These are phyloP conservation scores for Penaeus indicus DNA, from an alignment of 1,140 invertebrate genomes.

Conservation along the genomic window DNA sequence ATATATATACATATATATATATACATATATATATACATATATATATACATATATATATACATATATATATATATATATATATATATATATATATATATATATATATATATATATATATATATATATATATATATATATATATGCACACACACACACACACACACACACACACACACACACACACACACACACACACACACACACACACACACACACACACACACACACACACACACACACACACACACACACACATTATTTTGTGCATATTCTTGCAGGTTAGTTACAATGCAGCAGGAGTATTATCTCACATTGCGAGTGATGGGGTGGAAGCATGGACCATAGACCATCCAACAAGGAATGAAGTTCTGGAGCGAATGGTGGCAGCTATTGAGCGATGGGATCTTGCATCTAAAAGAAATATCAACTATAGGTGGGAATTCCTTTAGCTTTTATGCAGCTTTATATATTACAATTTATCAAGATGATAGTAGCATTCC, in stretches of 20 bases:
- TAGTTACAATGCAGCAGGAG: slow-evolving; percentile 96
- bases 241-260: background rate
- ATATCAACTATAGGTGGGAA: slow-evolving; percentile 91
- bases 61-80: too few relatives aligned
- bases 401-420: slow-evolving; percentile 87
- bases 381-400: slow-evolving; percentile 87
- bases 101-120: too few relatives aligned
- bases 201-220: too few relatives aligned
- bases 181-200: too few relatives aligned
- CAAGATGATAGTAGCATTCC: background rate
- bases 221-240: too few relatives aligned
- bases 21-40: too few relatives aligned
- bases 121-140: too few relatives aligned
- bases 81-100: too few relatives aligned
- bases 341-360: slow-evolving; percentile 78
- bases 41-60: too few relatives aligned
- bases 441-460: background rate
- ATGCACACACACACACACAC: too few relatives aligned
- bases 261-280: slow-evolving; percentile 75
- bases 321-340: slow-evolving; percentile 90
- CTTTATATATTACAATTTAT: background rate
- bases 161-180: too few relatives aligned
- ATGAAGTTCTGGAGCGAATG: slow-evolving; percentile 83
- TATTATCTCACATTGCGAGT: slow-evolving; percentile 93
- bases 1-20: too few relatives aligned